Evolutionary conservation across 2,113 vertebrate genomes (phyloP).

Genomic region (Otis tarda): DNA sequence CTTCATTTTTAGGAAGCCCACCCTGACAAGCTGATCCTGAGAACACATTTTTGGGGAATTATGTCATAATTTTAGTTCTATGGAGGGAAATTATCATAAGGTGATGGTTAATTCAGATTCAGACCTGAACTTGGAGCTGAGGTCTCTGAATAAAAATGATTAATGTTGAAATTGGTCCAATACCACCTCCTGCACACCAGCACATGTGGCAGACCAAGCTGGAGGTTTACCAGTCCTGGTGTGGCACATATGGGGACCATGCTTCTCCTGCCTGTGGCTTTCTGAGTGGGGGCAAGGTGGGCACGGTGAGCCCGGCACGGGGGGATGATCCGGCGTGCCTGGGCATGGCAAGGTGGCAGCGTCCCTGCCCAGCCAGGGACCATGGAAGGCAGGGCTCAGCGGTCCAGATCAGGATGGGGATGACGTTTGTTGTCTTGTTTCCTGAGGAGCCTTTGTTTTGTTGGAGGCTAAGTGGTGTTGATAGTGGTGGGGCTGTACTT

Average conservation of each 20-base stretch:
- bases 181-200: background rate
- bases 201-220: background rate
- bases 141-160: background rate
- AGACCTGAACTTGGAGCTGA: background rate
- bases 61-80: background rate
- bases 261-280: background rate
- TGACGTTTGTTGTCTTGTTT: rapidly evolving
- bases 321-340: rapidly evolving
- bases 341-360: background rate
- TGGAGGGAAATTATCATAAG: background rate
- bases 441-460: background rate
- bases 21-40: background rate
- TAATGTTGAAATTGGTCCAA: background rate
- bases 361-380: background rate
- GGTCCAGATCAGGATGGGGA: background rate
- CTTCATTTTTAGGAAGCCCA: background rate
- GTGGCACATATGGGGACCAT: rapidly evolving
- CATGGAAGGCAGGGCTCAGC: background rate
- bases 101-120: background rate
- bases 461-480: background rate
- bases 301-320: rapidly evolving
- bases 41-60: background rate
- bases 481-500: rapidly evolving
- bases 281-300: rapidly evolving
- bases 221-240: background rate